Evolutionary conservation across 2,888 invertebrate genomes (phyloP).

Genomic region (Melanargia galathea): DNA sequence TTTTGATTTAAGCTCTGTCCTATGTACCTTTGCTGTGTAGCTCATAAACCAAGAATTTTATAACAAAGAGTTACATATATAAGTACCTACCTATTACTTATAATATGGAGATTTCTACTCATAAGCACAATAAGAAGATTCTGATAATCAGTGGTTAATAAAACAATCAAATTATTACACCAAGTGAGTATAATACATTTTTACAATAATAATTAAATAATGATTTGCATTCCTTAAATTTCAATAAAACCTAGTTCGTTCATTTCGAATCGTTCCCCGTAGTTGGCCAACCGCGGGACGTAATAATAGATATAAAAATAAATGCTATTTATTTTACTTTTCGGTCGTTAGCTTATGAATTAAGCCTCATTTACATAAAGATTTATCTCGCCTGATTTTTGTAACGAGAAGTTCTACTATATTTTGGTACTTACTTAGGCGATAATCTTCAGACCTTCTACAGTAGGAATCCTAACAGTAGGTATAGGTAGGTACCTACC

Average conservation of each 20-base stretch:
- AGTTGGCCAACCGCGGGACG: constrained; percentile 70
- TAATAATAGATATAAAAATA: constrained; percentile 53
- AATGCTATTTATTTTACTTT: constrained; percentile 71
- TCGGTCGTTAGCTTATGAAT: constrained; percentile 62
- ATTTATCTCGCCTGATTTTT: background rate
- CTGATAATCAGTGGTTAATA: too few relatives aligned
- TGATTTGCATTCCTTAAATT: constrained; percentile 60
- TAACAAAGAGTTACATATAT: too few relatives aligned
- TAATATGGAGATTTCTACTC: too few relatives aligned
- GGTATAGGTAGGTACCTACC: too few relatives aligned
- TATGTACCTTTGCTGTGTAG: too few relatives aligned
- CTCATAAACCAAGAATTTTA: too few relatives aligned
- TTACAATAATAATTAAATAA: constrained; percentile 39
- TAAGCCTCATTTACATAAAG: constrained; percentile 6
- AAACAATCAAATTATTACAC: constrained; percentile 15
- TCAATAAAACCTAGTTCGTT: constrained; percentile 63
- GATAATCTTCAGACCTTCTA: too few relatives aligned
- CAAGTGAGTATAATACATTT: constrained; percentile 32
- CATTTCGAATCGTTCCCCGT: constrained; percentile 65
- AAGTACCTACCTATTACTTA: background rate
- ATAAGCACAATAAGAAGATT: too few relatives aligned
- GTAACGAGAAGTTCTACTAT: too few relatives aligned
- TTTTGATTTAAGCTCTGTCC: too few relatives aligned
- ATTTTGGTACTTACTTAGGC: too few relatives aligned
- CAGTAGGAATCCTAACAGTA: too few relatives aligned